Evolutionary conservation across 1,140 invertebrate species (phyloP).

Genomic region (Cryptotermes secundus): DNA sequence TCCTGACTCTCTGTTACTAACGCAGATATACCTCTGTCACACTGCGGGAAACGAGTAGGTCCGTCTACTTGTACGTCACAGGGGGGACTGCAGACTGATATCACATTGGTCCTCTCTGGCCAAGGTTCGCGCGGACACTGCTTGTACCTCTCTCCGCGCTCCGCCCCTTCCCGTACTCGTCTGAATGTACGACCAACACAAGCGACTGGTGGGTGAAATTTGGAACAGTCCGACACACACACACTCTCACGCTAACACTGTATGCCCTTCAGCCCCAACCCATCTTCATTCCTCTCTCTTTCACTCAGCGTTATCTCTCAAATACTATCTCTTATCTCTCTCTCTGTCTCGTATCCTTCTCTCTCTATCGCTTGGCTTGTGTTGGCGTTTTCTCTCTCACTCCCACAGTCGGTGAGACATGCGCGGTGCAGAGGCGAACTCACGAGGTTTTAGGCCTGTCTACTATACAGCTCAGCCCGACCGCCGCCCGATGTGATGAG

Average conservation of each 20-base stretch:
- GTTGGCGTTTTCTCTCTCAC: neutral
- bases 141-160: neutral
- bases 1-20: neutral
- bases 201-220: neutral
- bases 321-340: too few species aligned
- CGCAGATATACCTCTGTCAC: neutral
- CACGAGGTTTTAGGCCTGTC: neutral
- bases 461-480: neutral
- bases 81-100: neutral
- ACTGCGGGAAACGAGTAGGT: neutral
- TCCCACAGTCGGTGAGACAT: neutral
- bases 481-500: neutral
- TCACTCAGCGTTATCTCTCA: too few species aligned
- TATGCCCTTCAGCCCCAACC: slow-evolving; percentile 1
- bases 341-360: neutral
- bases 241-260: neutral
- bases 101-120: neutral
- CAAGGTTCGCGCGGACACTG: neutral
- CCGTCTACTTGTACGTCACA: neutral
- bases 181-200: neutral
- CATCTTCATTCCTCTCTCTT: neutral
- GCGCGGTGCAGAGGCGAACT: neutral
- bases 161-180: too few species aligned
- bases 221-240: neutral
- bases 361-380: neutral